Evolutionary conservation across 53 echinoderm and acorn worm genomes (phyloP).

Genomic region (Henricia sp.): DNA sequence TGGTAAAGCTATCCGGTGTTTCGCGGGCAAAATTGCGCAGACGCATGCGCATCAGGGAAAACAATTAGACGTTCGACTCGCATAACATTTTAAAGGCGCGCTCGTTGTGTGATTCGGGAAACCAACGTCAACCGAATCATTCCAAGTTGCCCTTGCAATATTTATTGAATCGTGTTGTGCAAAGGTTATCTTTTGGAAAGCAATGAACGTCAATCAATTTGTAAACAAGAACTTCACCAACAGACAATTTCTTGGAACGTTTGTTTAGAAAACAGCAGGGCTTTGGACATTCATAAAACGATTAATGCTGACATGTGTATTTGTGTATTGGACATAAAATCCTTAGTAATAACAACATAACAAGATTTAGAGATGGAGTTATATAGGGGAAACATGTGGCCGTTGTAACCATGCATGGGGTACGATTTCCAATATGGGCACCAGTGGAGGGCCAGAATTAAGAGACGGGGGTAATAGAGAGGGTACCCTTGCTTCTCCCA

Average conservation of each 20-base stretch:
- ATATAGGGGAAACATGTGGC: no score
- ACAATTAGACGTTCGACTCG: constrained; percentile 44
- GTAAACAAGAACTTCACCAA: neutral
- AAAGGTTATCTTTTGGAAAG: neutral
- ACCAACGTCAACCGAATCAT: neutral
- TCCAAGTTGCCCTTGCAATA: no score
- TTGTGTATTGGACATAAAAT: neutral
- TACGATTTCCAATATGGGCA: no score
- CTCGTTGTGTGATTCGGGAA: no score
- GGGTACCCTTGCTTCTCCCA: constrained; percentile 6
- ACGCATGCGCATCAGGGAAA: constrained; percentile 43
- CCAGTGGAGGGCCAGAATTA: neutral
- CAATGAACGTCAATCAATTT: neutral
- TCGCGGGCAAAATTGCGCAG: neutral
- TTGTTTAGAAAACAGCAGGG: constrained; percentile 47
- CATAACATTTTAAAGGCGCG: constrained; percentile 36
- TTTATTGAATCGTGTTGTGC: neutral
- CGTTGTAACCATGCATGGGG: no score
- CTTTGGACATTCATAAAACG: constrained; percentile 4
- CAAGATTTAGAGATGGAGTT: no score
- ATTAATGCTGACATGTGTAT: neutral
- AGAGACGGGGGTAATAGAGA: neutral
- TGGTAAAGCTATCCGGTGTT: constrained; percentile 37
- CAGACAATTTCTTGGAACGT: constrained; percentile 13
- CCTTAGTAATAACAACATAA: neutral